A percentile compares a stretch with the other conserved stretches of the same genome.
phyloP scores from a whole-genome alignment of 2,888 invertebrate species.

The Aspidiotus destructor region DNA sequence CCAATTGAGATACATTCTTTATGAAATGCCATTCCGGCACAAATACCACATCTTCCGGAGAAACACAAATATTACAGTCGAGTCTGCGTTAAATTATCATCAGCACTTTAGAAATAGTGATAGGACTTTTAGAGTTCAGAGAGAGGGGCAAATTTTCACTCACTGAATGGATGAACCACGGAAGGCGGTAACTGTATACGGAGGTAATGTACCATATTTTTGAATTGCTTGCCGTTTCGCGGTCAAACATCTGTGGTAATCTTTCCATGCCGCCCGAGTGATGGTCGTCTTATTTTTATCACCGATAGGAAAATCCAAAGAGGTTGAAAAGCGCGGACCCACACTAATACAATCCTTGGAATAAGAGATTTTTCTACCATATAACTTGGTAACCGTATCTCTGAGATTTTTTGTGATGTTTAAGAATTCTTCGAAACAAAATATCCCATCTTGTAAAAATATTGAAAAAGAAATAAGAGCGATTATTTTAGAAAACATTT shows the following conservation, averaged over 20 bases:
- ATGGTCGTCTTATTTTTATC: constrained; percentile 41
- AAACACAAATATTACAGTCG: constrained; percentile 48
- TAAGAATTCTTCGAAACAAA: too few species aligned
- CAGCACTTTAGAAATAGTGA: neutral
- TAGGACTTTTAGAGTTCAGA: neutral
- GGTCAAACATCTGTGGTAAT: constrained; percentile 48
- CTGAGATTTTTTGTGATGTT: too few species aligned
- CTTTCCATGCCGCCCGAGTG: constrained; percentile 46
- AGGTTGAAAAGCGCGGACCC: constrained; percentile 29
- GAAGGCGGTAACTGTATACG: constrained; percentile 42
- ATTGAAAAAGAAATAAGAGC: too few species aligned
- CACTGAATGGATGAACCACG: constrained; percentile 46
- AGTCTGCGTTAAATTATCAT: constrained; percentile 40
- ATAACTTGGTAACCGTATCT: too few species aligned
- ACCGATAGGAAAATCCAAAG: constrained; percentile 43
- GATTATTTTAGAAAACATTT: too few species aligned
- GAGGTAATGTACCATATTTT: constrained; percentile 41
- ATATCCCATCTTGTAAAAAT: too few species aligned
- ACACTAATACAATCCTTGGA: constrained; percentile 17
- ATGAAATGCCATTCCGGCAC: constrained; percentile 46
- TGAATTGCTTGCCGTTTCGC: constrained; percentile 38
- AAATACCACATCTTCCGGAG: constrained; percentile 44
- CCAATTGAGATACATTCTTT: constrained; percentile 33
- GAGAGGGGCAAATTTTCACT: neutral
- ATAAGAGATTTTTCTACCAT: neutral